Evolutionary conservation across 2,113 vertebrate genomes (phyloP).

Genomic region (Varanus salvator): DNA sequence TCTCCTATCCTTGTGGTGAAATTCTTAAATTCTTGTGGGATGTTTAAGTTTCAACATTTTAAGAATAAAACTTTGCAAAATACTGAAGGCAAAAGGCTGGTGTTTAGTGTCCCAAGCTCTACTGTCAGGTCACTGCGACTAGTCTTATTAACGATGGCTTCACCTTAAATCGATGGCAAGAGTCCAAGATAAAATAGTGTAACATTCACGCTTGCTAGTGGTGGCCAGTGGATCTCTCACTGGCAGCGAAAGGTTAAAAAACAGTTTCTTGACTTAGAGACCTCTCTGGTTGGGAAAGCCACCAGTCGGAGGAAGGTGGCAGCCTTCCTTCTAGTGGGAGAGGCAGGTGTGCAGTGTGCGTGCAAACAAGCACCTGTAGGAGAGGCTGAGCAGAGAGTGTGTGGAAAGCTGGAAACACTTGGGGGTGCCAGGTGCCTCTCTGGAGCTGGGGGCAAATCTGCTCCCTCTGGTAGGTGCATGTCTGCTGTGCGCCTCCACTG

Average conservation of each 20-base stretch:
- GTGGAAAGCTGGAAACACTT: neutral
- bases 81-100: conserved; percentile 55
- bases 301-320: neutral
- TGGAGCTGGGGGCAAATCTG: neutral
- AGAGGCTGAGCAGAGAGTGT: neutral
- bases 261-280: neutral
- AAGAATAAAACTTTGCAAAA: conserved; percentile 86
- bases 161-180: neutral
- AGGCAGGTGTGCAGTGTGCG: neutral
- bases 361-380: neutral
- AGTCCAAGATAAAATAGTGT: neutral
- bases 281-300: neutral
- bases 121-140: neutral
- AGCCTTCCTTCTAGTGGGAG: neutral
- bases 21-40: conserved; percentile 83
- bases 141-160: neutral
- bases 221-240: neutral
- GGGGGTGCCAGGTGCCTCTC: neutral
- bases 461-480: neutral
- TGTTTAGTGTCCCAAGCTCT: neutral
- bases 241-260: neutral
- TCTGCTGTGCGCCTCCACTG: neutral
- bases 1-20: conserved; percentile 83
- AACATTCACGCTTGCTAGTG: neutral
- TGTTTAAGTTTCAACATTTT: conserved; percentile 84